Evolutionary conservation across 64 coral and sea anemone species (phyloP).

Genomic region (Astreopora myriophthalma): DNA sequence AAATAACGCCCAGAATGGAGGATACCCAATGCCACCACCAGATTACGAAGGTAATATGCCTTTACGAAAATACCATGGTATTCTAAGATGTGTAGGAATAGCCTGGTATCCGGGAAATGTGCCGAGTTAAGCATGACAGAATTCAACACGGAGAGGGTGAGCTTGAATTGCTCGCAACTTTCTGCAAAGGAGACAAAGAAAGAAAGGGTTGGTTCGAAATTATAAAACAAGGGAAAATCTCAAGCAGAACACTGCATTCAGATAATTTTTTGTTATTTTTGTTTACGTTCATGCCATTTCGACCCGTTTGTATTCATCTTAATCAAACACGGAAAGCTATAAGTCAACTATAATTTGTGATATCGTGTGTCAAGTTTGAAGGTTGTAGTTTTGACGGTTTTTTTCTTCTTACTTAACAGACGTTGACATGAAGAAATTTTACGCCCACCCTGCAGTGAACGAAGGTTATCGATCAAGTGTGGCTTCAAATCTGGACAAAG

Average conservation of each 20-base stretch:
- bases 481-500: not conserved
- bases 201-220: too few species aligned
- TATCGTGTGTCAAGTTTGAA: not conserved
- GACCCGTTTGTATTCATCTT: too few species aligned
- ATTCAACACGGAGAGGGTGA: too few species aligned
- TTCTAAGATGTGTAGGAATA: not conserved
- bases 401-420: not conserved
- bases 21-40: slow-evolving; percentile 39
- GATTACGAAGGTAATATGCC: slow-evolving; percentile 75
- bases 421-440: not conserved
- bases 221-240: too few species aligned
- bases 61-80: not conserved
- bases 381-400: not conserved
- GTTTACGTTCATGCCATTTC: too few species aligned
- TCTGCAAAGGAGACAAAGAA: too few species aligned
- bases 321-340: not conserved
- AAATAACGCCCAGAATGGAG: slow-evolving; percentile 6
- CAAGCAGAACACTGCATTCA: too few species aligned
- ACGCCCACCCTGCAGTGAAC: not conserved
- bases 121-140: too few species aligned
- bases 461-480: slow-evolving; percentile 6
- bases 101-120: too few species aligned
- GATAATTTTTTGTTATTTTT: too few species aligned
- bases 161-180: too few species aligned
- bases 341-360: not conserved